Percentiles rank a stretch among this genome's conserved stretches.
Evolutionary conservation across 1,140 invertebrate species (phyloP).

Genomic region (Drosophila eugracilis): DNA sequence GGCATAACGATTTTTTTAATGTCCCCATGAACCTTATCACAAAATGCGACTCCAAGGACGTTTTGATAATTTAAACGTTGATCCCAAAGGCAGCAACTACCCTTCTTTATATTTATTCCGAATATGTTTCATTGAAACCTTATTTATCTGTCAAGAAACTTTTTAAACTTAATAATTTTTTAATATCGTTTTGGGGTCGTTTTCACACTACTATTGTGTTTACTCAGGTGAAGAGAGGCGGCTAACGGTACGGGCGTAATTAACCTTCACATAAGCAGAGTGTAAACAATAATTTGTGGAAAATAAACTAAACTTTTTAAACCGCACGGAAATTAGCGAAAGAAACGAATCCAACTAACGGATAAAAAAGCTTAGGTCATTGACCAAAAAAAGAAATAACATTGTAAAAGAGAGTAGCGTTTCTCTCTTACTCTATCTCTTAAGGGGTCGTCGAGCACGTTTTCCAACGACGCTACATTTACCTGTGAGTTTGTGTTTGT

Average conservation of each 20-base stretch:
- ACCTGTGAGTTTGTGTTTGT: not conserved
- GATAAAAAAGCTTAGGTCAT: slow-evolving; percentile 76
- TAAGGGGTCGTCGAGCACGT: slow-evolving; percentile 51
- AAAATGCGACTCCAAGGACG: too few relatives aligned
- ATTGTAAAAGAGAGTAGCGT: slow-evolving; percentile 30
- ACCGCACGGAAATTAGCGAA: slow-evolving; percentile 11
- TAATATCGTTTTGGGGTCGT: not conserved
- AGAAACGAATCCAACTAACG: slow-evolving; percentile 60
- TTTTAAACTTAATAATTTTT: not conserved
- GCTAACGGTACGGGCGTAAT: slow-evolving; percentile 12
- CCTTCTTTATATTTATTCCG: too few relatives aligned
- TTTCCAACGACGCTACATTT: slow-evolving; percentile 70
- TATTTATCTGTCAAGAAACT: too few relatives aligned
- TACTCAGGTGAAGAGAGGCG: not conserved
- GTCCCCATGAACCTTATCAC: too few relatives aligned
- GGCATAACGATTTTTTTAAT: too few relatives aligned
- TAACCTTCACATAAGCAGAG: slow-evolving; percentile 18
- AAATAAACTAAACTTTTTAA: slow-evolving; percentile 6
- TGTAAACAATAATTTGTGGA: not conserved
- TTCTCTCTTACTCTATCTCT: slow-evolving; percentile 20
- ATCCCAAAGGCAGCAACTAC: too few relatives aligned
- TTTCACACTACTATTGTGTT: not conserved
- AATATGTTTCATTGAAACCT: too few relatives aligned
- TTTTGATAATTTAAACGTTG: too few relatives aligned
- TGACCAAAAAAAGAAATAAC: slow-evolving; percentile 79